Evolutionary conservation across 2,113 vertebrate species (phyloP), one percentile per base, ranked within the genome.

Genomic region (Addax nasomaculatus): DNA sequence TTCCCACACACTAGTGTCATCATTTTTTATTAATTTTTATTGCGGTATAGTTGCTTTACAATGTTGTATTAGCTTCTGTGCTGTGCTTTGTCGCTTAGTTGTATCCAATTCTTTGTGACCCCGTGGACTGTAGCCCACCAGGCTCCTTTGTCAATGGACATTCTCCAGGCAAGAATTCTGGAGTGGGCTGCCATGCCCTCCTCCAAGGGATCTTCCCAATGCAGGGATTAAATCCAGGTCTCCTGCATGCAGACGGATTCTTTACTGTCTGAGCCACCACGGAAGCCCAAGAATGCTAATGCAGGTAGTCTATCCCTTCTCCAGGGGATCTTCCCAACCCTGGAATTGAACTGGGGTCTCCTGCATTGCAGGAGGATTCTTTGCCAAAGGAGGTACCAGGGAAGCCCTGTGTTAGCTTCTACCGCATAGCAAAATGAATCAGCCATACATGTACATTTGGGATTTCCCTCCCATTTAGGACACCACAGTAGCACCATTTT

Each of bases 201-300:
- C n/a, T 70, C n/a, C n/a, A 70, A 6, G n/a, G n/a, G 62, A 17
- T 64, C 62, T 64, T 64, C 62, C 62, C 62, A 23, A 39, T 23
- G 67, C n/a, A 70, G n/a, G n/a, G n/a, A 70, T 23, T 23, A 36
- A 70, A 39, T 36, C 9, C n/a, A 70, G 19, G n/a, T 39, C n/a
- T 70, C 4, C 19, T 70, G n/a, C 67, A 12, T 23, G n/a, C n/a
- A 70, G 67, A 39, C 0, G 2, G 19, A 70, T 70, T 70, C n/a
- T 70, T 70, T 39, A 39, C 19, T 0, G 0, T 70, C 10, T 39
- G 10, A 39, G 19, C 5, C n/a, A 70, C 67, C 67, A 70, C 4
- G 0, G 67, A 39, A 39, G 67, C n/a, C 67, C n/a, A 70, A 39
- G 19, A 70, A 39, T 70, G 1, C 67, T 70, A 70, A 70, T 3